A percentile compares a stretch with the other conserved stretches of the same genome.
Conservation (phyloP, 2,797 vertebrate species). For the Cirrhinus mrigala region DNA sequence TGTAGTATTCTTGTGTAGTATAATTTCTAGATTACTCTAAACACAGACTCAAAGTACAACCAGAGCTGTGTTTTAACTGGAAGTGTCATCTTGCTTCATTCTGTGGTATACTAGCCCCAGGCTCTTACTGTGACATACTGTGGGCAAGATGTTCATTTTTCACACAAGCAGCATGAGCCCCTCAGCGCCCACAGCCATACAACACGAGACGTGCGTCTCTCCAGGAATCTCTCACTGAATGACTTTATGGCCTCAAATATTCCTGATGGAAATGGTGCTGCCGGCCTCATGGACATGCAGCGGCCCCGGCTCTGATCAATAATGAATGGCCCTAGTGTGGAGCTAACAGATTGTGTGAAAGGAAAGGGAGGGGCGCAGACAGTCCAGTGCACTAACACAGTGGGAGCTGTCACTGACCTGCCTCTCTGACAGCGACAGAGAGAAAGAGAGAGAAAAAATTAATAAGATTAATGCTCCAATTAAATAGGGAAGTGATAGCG, state of each 20-base stretch:
- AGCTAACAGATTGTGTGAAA: constrained; percentile 75
- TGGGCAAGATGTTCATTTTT: constrained; percentile 53
- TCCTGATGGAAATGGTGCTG: constrained; percentile 74
- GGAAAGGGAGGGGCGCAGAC: constrained; percentile 48
- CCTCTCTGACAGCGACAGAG: constrained; percentile 37
- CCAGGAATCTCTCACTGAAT: constrained; percentile 54
- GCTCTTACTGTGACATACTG: constrained; percentile 47
- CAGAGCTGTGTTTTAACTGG: constrained; percentile 32
- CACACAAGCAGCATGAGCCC: constrained; percentile 36
- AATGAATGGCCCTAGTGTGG: constrained; percentile 77
- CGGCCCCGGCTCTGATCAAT: constrained; percentile 71
- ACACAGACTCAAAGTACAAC: constrained; percentile 3
- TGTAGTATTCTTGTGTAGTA: no score
- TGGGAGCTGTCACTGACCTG: constrained; percentile 60
- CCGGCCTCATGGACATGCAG: constrained; percentile 56
- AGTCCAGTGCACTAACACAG: constrained; percentile 54
- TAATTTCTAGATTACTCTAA: constrained; percentile 5
- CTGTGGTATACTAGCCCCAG: constrained; percentile 43
- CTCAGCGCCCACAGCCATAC: constrained; percentile 23
- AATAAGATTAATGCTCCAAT: constrained; percentile 58
- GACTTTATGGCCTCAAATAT: constrained; percentile 74
- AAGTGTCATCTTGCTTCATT: constrained; percentile 30
- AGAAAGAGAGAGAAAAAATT: constrained; percentile 39
- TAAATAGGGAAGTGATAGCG: constrained; percentile 43
- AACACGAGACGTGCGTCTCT: constrained; percentile 41